Conservation (phyloP, 2,113 vertebrate genomes). For the Megaceryle torquata region DNA sequence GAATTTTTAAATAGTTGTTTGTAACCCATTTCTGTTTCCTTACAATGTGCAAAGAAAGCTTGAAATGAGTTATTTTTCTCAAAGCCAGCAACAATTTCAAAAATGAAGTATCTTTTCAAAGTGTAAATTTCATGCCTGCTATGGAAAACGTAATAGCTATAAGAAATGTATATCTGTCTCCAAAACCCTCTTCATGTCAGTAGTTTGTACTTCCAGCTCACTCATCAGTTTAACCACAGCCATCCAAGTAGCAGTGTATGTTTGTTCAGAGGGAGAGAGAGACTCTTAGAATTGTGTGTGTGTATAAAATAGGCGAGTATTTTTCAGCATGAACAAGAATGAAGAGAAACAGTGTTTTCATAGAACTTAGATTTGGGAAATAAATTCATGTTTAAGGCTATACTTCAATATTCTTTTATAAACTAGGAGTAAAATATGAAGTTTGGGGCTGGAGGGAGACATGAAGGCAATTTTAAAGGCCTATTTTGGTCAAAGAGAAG, state of each 20-base stretch:
- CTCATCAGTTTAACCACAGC: constrained; percentile 2
- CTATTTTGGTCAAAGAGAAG: background rate
- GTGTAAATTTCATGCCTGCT: background rate
- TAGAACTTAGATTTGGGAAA: background rate
- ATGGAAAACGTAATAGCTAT: background rate
- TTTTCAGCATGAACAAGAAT: background rate
- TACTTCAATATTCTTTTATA: background rate
- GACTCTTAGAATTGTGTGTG: background rate
- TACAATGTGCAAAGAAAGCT: background rate
- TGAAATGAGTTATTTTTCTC: background rate
- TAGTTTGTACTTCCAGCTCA: background rate
- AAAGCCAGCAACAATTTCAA: background rate
- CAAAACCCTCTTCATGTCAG: background rate
- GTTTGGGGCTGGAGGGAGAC: background rate
- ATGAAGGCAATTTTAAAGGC: background rate
- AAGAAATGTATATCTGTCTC: background rate
- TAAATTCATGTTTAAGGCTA: background rate
- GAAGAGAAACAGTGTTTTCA: background rate
- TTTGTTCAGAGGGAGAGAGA: background rate
- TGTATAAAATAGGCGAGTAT: background rate
- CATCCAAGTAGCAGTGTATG: fast-evolving
- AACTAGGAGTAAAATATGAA: background rate
- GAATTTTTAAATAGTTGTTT: background rate
- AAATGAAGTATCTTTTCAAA: background rate
- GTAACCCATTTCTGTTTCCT: background rate